These are phyloP conservation scores for Minunthozetes semirufus DNA, from an alignment of 2,888 invertebrate genomes.

Conservation along the genomic window DNA sequence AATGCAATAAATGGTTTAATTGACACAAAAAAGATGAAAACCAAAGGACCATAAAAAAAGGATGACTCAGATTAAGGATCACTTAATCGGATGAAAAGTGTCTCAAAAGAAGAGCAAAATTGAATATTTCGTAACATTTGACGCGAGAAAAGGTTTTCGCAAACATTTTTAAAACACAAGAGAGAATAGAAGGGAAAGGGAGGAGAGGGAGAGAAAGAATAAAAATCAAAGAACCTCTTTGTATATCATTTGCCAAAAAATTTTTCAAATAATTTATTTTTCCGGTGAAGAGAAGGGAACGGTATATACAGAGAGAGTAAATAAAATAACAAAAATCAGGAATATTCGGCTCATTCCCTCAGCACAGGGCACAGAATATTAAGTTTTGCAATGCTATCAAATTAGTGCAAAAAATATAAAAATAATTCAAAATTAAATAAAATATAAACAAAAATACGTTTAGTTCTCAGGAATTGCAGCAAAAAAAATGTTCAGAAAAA, in stretches of 20 bases:
- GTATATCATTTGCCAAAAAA: conserved; percentile 15
- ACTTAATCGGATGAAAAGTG: no score
- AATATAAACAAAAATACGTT: neutral
- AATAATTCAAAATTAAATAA: neutral
- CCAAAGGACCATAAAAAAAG: no score
- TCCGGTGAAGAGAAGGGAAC: neutral
- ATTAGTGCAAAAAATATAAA: neutral
- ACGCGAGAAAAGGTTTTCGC: no score
- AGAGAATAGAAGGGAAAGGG: neutral
- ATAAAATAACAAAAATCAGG: neutral
- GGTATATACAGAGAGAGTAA: neutral
- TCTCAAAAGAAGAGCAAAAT: no score
- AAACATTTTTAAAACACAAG: no score
- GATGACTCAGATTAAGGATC: no score
- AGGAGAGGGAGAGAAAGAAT: neutral
- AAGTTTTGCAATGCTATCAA: neutral
- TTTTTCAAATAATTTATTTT: conserved; percentile 3
- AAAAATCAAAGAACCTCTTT: neutral
- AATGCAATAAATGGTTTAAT: no score
- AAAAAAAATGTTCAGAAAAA: no score
- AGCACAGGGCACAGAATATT: neutral
- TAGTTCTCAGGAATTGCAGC: neutral
- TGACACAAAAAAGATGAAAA: no score
- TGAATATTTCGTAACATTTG: no score
- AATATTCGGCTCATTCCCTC: neutral